phyloP scores from a whole-genome alignment of 2,797 vertebrate species.

The Enteromius thamalakanensis region DNA sequence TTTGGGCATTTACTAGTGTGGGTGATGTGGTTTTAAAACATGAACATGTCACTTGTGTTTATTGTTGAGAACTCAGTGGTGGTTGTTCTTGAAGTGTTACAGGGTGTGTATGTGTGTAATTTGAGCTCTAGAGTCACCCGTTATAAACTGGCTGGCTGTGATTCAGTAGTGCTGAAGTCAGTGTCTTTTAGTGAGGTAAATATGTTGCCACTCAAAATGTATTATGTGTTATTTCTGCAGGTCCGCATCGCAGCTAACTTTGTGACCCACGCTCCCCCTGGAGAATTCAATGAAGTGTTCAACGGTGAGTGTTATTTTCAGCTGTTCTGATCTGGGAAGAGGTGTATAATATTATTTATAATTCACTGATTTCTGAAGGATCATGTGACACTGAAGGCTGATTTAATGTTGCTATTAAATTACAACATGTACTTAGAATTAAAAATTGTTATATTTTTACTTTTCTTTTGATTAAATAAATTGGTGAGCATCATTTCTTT shows the following conservation, averaged over 20 bases:
- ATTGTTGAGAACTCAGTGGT: background rate
- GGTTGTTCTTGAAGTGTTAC: slow-evolving; percentile 18
- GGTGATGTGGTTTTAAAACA: background rate
- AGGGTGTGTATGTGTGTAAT: background rate
- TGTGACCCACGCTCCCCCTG: slow-evolving; percentile 95
- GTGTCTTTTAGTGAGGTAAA: background rate
- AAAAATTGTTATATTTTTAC: no score
- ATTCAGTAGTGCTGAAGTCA: background rate
- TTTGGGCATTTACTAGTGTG: background rate
- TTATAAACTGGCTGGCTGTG: background rate
- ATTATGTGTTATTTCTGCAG: slow-evolving; percentile 69
- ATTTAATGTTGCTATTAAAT: no score
- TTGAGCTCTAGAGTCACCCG: background rate
- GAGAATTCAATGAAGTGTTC: slow-evolving; percentile 99
- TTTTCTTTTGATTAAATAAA: no score
- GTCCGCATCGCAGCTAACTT: slow-evolving; percentile 98
- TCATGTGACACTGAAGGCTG: no score
- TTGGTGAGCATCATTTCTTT: no score
- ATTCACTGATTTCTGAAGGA: no score
- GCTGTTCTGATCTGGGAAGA: background rate
- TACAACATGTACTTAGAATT: no score
- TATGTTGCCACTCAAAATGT: background rate
- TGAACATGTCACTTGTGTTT: background rate
- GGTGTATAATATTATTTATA: no score
- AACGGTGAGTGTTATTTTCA: slow-evolving; percentile 84